phyloP scores from a whole-genome alignment of 2,113 vertebrate species.

The Pygoscelis adeliae region DNA sequence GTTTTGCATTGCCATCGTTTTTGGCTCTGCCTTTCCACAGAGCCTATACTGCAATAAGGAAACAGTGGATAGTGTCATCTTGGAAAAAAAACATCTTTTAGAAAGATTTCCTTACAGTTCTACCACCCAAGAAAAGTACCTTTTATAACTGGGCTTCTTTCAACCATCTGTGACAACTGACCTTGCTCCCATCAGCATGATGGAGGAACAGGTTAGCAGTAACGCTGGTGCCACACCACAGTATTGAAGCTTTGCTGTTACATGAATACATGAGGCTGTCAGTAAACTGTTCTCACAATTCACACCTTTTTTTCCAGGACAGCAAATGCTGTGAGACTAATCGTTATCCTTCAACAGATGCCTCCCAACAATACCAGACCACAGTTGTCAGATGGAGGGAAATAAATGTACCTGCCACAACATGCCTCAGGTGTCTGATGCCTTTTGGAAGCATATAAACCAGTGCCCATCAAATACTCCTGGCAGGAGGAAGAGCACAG shows the following conservation, averaged over 20 bases:
- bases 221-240: not conserved
- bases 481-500: not conserved
- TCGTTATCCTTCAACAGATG: not conserved
- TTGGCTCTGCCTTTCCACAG: not conserved
- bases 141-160: not conserved
- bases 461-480: not conserved
- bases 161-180: not conserved
- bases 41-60: not conserved
- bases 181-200: not conserved
- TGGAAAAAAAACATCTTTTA: not conserved
- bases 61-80: not conserved
- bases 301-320: not conserved
- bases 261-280: not conserved
- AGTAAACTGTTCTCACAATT: not conserved
- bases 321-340: not conserved
- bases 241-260: not conserved
- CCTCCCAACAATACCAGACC: not conserved
- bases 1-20: not conserved
- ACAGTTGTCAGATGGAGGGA: not conserved
- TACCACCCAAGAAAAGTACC: not conserved
- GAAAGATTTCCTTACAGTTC: not conserved
- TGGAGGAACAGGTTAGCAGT: not conserved
- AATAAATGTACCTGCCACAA: not conserved
- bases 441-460: not conserved
- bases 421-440: not conserved